Evolutionary conservation across 1,140 invertebrate genomes (phyloP), one percentile per base, ranked within the genome.

Genomic region (Drosophila ficusphila): DNA sequence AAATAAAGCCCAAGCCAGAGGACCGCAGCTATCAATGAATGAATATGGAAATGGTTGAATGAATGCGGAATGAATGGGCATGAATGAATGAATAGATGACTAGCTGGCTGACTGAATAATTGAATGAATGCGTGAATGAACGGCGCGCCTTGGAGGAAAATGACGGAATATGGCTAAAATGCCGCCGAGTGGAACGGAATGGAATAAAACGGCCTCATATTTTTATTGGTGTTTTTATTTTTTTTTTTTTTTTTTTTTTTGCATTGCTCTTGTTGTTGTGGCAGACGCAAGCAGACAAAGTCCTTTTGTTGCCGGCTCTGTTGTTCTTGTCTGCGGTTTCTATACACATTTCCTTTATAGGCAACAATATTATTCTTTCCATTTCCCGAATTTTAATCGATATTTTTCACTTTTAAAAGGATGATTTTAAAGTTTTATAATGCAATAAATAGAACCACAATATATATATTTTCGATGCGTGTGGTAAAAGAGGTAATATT

Each of bases 201-300:
- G n/a, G 47, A 53, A 54, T 34, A 54, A 51, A 60, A 61, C 42
- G 65, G 38, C 39, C 69, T 49, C 47, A 73, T 72, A 29, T 25
- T 41, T 19, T 18, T 11, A 5, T 16, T 18, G 7, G 12, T 19
- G 4, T 11, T 18, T 9, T 7, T 34, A 16, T 27, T 21, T 39
- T 47, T 39, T 60, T 54, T 44, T 42, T 38, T 23, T 34, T 48
- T 33, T 49, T 68, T 58, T 69, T 39, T 11, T 25, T 21, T 25
- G 29, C n/a, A n/a, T 47, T 38, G 33, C 16, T 44, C 31, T 21
- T 68, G 47, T 41, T 39, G 58, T 51, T 42, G 48, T 42, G 72
- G 79, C 74, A 75, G 57, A 70, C 70, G 49, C 79, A 82, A 54
- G 56, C 53, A 57, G 54, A 71, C 79, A 83, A 83, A 83, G 62